Percentiles rank a stretch among this genome's conserved stretches.
These are phyloP conservation scores for Girardia tigrina DNA, from an alignment of 2,888 invertebrate species.

Conservation along the genomic window DNA sequence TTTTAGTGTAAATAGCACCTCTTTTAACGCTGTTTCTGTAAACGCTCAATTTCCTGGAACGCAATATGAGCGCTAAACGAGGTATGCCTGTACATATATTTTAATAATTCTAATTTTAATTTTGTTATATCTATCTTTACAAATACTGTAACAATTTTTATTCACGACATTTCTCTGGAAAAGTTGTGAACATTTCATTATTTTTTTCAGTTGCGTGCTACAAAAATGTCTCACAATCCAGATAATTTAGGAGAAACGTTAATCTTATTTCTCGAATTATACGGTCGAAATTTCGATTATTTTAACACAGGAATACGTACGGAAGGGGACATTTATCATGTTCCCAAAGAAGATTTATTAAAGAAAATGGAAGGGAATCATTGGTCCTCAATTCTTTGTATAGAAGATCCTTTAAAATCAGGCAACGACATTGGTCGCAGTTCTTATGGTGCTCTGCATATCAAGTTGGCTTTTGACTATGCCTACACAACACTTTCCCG, in stretches of 20 bases:
- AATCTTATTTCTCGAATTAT: slow-evolving; percentile 90
- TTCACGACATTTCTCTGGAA: too few relatives aligned
- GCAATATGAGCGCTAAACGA: too few relatives aligned
- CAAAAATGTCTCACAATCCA: neutral
- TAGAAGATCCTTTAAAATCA: slow-evolving; percentile 88
- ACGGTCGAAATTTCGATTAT: slow-evolving; percentile 81
- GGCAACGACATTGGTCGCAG: slow-evolving; percentile 94
- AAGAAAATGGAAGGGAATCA: slow-evolving; percentile 85
- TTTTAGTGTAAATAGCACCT: too few relatives aligned
- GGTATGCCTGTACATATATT: too few relatives aligned
- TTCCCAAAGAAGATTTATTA: slow-evolving; percentile 75
- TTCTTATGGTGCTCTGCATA: slow-evolving; percentile 68
- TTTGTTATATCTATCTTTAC: too few relatives aligned
- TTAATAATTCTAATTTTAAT: too few relatives aligned
- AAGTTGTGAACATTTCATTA: too few relatives aligned
- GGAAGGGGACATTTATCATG: slow-evolving; percentile 78
- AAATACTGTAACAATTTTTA: too few relatives aligned
- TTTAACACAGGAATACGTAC: slow-evolving; percentile 81
- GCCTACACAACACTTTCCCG: slow-evolving; percentile 65
- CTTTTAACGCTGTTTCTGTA: too few relatives aligned
- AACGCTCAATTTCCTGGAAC: too few relatives aligned
- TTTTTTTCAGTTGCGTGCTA: slow-evolving; percentile 21
- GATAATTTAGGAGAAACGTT: slow-evolving; percentile 77
- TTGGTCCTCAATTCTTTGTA: slow-evolving; percentile 75
- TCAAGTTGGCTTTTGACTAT: slow-evolving; percentile 85